Percentiles rank a stretch among this genome's conserved stretches.
Conservation (phyloP, 2,888 invertebrate genomes). For the Stratiomys singularior region DNA sequence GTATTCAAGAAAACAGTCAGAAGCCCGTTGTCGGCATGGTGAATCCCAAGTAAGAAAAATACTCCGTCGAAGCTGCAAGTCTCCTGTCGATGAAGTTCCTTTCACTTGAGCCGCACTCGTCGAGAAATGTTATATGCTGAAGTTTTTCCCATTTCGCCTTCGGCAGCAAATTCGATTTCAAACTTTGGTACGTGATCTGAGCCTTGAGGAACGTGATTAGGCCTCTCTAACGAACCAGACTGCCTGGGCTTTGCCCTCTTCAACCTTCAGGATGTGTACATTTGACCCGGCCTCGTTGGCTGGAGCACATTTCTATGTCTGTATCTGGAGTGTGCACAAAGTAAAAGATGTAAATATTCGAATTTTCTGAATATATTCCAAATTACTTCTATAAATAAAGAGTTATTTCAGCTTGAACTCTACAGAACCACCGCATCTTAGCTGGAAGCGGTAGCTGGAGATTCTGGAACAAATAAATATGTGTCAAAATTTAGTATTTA, state of each 20-base stretch:
- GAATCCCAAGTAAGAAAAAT: neutral
- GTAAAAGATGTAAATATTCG: constrained; percentile 11
- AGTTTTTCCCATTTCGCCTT: constrained; percentile 49
- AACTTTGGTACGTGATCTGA: constrained; percentile 57
- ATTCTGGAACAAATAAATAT: no score
- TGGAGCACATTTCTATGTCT: neutral
- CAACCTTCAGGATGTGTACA: constrained; percentile 57
- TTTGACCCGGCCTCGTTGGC: constrained; percentile 42
- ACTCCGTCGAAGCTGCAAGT: neutral
- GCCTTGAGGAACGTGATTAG: constrained; percentile 56
- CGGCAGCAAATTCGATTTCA: constrained; percentile 54
- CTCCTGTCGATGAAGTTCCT: constrained; percentile 28
- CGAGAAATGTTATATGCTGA: constrained; percentile 48
- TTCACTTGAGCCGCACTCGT: constrained; percentile 50
- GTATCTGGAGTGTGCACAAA: no score
- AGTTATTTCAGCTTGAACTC: neutral
- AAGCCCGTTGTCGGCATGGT: neutral
- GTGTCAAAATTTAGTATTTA: no score
- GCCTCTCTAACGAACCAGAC: constrained; percentile 47
- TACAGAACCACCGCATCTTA: no score
- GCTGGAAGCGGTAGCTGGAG: no score
- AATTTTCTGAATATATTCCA: neutral
- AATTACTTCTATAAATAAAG: constrained; percentile 4
- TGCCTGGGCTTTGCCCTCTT: constrained; percentile 17
- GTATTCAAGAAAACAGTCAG: neutral